Evolutionary conservation across 2,888 invertebrate species (phyloP).

Genomic region (Apamea epomidion): DNA sequence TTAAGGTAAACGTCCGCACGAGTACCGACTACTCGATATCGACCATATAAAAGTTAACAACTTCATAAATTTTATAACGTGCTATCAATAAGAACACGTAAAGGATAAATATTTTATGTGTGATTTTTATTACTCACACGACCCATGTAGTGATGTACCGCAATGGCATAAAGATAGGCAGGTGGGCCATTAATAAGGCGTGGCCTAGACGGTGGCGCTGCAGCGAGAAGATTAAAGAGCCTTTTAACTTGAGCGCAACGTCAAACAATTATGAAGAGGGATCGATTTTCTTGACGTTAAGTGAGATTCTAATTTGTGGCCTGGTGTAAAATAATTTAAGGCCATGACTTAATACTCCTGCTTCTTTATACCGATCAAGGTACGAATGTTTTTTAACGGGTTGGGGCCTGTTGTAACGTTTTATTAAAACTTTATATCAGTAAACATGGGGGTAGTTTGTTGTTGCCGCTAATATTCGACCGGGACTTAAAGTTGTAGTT

Average conservation of each 20-base stretch:
- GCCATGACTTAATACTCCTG: not conserved
- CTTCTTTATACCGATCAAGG: not conserved
- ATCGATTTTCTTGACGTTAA: slow-evolving; percentile 49
- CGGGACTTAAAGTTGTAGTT: slow-evolving; percentile 61
- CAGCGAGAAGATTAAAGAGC: slow-evolving; percentile 47
- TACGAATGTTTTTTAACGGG: not conserved
- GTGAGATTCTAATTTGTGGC: slow-evolving; percentile 39
- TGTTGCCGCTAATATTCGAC: slow-evolving; percentile 46
- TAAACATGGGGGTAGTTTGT: slow-evolving; percentile 55
- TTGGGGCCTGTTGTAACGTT: not conserved
- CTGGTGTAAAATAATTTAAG: slow-evolving; percentile 9
- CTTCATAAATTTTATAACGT: slow-evolving; percentile 85
- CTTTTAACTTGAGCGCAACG: slow-evolving; percentile 50
- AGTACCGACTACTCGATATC: slow-evolving; percentile 72
- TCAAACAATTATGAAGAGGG: slow-evolving; percentile 50
- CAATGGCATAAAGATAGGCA: slow-evolving; percentile 69
- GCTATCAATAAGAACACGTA: slow-evolving; percentile 81
- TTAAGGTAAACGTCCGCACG: slow-evolving; percentile 65
- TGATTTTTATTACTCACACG: slow-evolving; percentile 74
- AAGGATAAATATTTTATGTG: slow-evolving; percentile 81
- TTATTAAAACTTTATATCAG: slow-evolving; percentile 43
- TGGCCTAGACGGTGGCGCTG: slow-evolving; percentile 29
- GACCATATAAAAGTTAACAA: slow-evolving; percentile 82
- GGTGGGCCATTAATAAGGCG: slow-evolving; percentile 58
- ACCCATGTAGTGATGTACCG: slow-evolving; percentile 62